Base-by-base conservation (phyloP, 2,113 vertebrate genomes). In the Sclerurus mexicanus region DNA sequence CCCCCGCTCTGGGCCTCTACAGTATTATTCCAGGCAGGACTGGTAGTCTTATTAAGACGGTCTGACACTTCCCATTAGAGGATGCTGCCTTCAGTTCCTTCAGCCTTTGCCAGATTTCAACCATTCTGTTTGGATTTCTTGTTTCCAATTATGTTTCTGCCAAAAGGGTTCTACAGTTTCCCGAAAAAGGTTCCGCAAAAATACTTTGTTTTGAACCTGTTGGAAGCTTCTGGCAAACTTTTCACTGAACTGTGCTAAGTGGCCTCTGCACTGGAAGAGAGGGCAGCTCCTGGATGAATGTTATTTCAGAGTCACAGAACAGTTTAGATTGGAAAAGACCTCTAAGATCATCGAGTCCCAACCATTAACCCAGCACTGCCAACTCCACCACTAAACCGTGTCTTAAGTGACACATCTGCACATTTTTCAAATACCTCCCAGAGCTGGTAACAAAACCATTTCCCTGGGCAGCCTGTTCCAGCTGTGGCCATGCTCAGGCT, bases 1-100 rank as follows among this genome's bases (percentile, higher is more conserved):
- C 88, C 92, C 90, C 92, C 2, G 22, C 73, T 60, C 90, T 2
- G 30, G 92, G 83, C 85, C 96, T n/a, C 85, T 39, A 19, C 58
- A 81, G 37, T 69, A 76, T 90, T 93, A 93, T 84, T 94, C 40
- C 92, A 96, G 93, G 91, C 93, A 91, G 77, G 44, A 79, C 87
- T 89, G 91, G 81, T 67, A 95, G 86, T 27, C 79, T 89, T 90
- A 84, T 4, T 90, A 55, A 85, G 86, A 55, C 14, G 60, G 81
- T 42, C 89, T 95, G 93, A 91, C 86, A 68, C 64, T 94, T 95
- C 94, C 93, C 94, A 95, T 93, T 93, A 93, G 77, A 94, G 77
- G 91, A 95, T 69, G 69, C 69, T 10, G 62, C 27, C 93, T 87
- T 72, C 87, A 83, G 58, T 73, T 87, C 91, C 93, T 87, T 33